Evolutionary conservation across 2,797 vertebrate species (phyloP), one percentile per base, ranked within the genome.

Genomic region (Distichodus sexfasciatus): DNA sequence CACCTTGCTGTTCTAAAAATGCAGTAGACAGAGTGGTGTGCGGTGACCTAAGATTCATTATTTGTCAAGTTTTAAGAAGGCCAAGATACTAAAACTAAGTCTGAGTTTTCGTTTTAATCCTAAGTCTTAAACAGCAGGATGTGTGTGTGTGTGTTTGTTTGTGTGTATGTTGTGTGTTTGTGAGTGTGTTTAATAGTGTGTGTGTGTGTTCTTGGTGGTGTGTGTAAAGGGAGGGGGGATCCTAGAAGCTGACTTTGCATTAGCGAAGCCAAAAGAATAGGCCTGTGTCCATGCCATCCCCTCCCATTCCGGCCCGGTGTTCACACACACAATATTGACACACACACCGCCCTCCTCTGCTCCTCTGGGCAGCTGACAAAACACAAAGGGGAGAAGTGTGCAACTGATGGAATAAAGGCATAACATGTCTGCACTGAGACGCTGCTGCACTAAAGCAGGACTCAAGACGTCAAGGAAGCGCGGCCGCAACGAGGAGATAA

Each of bases 311-410:
- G 44, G 46, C 66, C 66, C 70, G 23, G 53, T 61, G 65, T 41
- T 36, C 60, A 72, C 55, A 71, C 31, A 63, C 8, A 29, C 55
- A 77, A 38, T 61, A 41, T 38, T 36, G 35, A 51, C 62, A 76
- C 54, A 76, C 51, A 75, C 53, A 57, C 57, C 47, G 63, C 19
- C 57, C 70, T 51, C 71, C 70, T 63, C 63, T 76, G 72, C 77
- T 76, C 80, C 79, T 64, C 17, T 79, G 82, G 86, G 85, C 88
- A 89, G 89, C 88, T 90, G 89, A 87, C 81, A 86, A 86, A 90
- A 88, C 82, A 91, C 89, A 90, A 90, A 90, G 83, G 80, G 76
- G 80, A 87, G 86, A 90, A 90, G 87, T 90, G 86, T 90, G 89
- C 86, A 90, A 89, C 88, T 89, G 85, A 86, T 88, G 86, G 79